Conservation (phyloP, 2,888 invertebrate species). For the Lepidocyrtinus sp. region DNA sequence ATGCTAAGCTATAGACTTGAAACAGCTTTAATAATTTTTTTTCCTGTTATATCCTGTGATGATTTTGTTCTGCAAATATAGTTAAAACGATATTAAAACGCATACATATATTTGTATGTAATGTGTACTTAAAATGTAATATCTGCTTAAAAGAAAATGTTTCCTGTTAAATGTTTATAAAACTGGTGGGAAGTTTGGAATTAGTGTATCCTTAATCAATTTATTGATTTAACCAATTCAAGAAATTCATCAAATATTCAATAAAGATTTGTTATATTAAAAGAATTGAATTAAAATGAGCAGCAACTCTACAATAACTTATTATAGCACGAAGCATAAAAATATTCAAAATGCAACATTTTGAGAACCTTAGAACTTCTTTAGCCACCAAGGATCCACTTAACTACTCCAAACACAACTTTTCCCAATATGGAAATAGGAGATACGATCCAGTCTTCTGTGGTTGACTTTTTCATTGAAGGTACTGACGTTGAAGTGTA, state of each 20-base stretch:
- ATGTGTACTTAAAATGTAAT: not conserved
- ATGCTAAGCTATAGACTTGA: not conserved
- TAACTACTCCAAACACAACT: not conserved
- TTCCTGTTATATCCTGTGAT: slow-evolving; percentile 6
- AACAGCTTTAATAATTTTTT: slow-evolving; percentile 13
- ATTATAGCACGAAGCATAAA: not conserved
- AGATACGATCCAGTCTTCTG: no score
- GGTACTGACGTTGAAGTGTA: not conserved
- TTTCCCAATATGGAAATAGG: not conserved
- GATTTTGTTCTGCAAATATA: slow-evolving; percentile 4
- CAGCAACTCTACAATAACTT: not conserved
- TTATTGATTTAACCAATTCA: not conserved
- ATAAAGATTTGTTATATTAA: not conserved
- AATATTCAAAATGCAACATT: not conserved
- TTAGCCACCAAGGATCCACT: slow-evolving; percentile 26
- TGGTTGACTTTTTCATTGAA: no score
- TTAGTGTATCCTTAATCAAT: not conserved
- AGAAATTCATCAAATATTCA: slow-evolving; percentile 1
- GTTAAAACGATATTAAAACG: not conserved
- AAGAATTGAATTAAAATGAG: not conserved
- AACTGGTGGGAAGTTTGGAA: not conserved
- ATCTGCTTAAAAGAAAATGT: not conserved
- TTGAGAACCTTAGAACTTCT: not conserved
- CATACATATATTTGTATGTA: not conserved
- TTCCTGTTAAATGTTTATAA: no score